Evolutionary conservation across 2,797 vertebrate species (phyloP), one percentile per base, ranked within the genome.

Genomic region (Clarias pachynema): DNA sequence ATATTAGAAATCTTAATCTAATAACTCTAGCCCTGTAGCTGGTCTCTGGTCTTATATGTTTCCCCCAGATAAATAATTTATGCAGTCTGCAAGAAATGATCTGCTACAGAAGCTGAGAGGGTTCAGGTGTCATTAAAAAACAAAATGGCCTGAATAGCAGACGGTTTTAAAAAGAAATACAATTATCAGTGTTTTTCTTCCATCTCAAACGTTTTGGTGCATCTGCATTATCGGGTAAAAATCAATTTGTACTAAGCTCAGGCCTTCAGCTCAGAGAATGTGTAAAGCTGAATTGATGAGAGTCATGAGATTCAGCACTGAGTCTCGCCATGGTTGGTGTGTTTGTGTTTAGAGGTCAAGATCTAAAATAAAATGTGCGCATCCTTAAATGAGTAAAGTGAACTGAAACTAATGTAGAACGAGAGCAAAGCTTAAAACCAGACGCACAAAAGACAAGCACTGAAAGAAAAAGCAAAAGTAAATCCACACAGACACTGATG

Each of bases 401-500:
- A 66, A 66, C 65, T 31, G 65, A 66, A 66, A 53, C 49, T 53
- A 53, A 53, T 53, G 49, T 14, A 20, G 2, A 83, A 60, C 53
- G 22, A 84, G 37, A 70, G 7, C 14, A 89, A 66, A 85, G 87
- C 68, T 5, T 8, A 6, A 6, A 14, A 40, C 5, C 49, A 40
- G 10, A 40, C 14, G 4, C 15, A 70, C 44, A 66, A 66, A 37
- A 59, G 24, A 14, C 22, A 37, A 53, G 7, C 20, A 82, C 40
- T 60, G 9, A 86, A 78, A 69, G 89, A 77, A 70, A 87, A n/a
- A 56, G 53, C 75, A 60, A 3, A 89, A 91, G 74, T 92, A 63
- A 18, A 68, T 68, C 16, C 31, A 34, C 29, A 34, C 31, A 34
- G 65, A 31, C 65, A 8, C 29, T 68, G 65, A 68, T 22, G 66